These are phyloP conservation scores for Eulithis testata DNA, from an alignment of 2,888 invertebrate genomes.

Conservation along the genomic window DNA sequence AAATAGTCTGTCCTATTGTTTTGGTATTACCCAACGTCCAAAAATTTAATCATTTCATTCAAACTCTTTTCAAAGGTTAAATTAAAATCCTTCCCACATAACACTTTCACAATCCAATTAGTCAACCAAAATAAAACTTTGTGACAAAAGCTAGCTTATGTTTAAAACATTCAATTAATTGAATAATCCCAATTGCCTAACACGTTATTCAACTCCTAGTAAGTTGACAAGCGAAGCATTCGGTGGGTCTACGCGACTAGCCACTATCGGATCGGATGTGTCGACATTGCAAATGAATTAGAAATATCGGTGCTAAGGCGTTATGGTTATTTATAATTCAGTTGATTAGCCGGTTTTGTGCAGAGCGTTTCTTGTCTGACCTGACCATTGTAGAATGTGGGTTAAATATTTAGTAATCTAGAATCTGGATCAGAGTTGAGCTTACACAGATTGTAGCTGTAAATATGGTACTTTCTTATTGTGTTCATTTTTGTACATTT, in stretches of 20 bases:
- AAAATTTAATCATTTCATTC: too few relatives aligned
- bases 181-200: constrained; percentile 65
- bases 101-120: constrained; percentile 23
- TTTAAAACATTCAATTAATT: constrained; percentile 41
- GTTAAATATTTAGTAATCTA: constrained; percentile 34
- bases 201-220: constrained; percentile 68
- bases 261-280: constrained; percentile 76
- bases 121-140: constrained; percentile 17
- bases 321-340: constrained; percentile 53
- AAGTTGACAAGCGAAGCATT: constrained; percentile 70
- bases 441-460: not conserved
- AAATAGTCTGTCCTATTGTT: constrained; percentile 7
- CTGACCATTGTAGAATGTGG: constrained; percentile 28
- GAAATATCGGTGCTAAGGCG: constrained; percentile 67
- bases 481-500: not conserved
- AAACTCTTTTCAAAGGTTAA: not conserved
- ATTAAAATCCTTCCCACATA: constrained; percentile 1
- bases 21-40: not conserved
- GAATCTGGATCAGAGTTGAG: constrained; percentile 20
- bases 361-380: constrained; percentile 46
- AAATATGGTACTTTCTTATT: not conserved
- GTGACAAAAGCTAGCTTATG: constrained; percentile 22
- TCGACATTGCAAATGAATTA: constrained; percentile 69
- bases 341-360: constrained; percentile 46
- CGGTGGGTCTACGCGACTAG: constrained; percentile 50